Evolutionary conservation across 2,888 invertebrate species (phyloP).

Genomic region (Operophtera brumata): DNA sequence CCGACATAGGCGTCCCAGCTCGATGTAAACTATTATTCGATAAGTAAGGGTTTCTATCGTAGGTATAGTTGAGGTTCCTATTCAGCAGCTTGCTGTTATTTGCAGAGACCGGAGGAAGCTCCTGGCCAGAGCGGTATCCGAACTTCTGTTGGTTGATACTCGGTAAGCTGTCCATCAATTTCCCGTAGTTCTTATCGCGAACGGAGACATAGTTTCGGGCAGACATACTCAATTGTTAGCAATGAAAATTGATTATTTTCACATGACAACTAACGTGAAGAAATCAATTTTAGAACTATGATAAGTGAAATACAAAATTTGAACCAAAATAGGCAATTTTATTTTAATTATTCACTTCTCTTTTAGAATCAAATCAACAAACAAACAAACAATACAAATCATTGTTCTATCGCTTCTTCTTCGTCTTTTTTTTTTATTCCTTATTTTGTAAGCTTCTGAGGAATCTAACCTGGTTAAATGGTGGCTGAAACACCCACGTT

Average conservation of each 20-base stretch:
- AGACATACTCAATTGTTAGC: conserved; percentile 61
- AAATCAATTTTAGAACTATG: not conserved
- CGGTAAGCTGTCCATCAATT: conserved; percentile 68
- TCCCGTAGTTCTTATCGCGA: conserved; percentile 64
- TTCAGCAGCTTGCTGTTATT: conserved; percentile 58
- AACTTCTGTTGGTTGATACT: conserved; percentile 65
- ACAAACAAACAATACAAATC: no score
- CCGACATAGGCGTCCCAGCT: conserved; percentile 68
- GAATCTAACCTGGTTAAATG: no score
- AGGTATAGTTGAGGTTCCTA: conserved; percentile 65
- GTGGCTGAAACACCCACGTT: no score
- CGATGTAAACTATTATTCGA: conserved; percentile 58
- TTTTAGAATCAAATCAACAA: no score
- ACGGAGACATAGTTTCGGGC: conserved; percentile 70
- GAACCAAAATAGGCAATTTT: not conserved
- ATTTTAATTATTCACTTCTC: no score
- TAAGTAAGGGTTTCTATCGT: conserved; percentile 52
- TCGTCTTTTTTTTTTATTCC: no score
- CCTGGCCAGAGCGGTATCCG: conserved; percentile 53
- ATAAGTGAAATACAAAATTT: not conserved
- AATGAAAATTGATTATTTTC: not conserved
- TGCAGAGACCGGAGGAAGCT: conserved; percentile 62
- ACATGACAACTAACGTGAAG: not conserved
- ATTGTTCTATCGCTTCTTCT: no score
- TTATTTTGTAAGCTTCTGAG: no score